These are phyloP conservation scores for Pipra filicauda DNA, from an alignment of 2,113 vertebrate genomes.

Conservation along the genomic window DNA sequence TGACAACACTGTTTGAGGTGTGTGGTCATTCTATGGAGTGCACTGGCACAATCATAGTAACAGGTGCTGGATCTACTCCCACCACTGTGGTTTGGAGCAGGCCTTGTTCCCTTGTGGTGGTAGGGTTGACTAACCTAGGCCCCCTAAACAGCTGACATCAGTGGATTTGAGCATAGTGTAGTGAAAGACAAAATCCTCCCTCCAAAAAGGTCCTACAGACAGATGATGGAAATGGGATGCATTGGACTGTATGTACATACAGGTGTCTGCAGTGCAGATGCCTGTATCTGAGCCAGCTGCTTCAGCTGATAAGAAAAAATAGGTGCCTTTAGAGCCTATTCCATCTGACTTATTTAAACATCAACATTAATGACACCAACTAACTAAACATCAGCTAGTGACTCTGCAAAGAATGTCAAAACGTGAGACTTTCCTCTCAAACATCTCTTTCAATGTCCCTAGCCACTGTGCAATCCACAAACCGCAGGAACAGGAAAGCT, in stretches of 20 bases:
- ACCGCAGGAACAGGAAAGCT: not conserved
- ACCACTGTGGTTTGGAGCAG: not conserved
- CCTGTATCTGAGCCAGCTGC: not conserved
- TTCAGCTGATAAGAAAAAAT: not conserved
- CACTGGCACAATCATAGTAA: not conserved
- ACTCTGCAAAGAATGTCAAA: not conserved
- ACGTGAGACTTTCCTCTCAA: conserved; percentile 5
- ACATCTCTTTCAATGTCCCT: not conserved
- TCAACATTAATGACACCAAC: not conserved
- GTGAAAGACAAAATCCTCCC: not conserved
- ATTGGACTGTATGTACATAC: not conserved
- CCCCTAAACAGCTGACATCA: not conserved
- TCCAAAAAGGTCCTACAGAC: not conserved
- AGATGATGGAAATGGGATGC: not conserved
- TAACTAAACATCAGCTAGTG: conserved; percentile 20
- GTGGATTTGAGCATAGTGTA: not conserved
- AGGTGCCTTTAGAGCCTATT: not conserved
- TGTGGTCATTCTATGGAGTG: accelerated
- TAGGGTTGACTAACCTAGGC: not conserved
- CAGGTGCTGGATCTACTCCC: not conserved
- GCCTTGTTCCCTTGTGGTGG: not conserved
- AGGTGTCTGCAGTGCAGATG: not conserved
- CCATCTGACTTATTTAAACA: not conserved
- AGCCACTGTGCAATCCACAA: not conserved
- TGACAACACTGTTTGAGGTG: not conserved